A percentile compares a stretch with the other conserved stretches of the same genome.
Conservation (phyloP, 2,797 vertebrate species). For the Microchirus variegatus region DNA sequence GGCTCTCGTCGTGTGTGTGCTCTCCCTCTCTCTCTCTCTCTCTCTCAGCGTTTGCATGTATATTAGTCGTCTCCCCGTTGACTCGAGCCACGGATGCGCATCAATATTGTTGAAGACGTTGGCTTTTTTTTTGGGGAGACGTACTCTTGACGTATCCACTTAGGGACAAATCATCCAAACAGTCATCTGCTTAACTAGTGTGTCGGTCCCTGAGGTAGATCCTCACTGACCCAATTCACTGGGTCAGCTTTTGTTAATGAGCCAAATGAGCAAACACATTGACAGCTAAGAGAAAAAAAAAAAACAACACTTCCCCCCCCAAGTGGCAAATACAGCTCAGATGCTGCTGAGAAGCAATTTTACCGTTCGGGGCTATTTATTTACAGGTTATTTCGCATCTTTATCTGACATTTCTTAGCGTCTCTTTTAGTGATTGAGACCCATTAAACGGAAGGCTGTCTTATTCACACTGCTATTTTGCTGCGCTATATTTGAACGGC, state of each 20-base stretch:
- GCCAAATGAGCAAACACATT: conserved; percentile 53
- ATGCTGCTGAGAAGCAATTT: conserved; percentile 34
- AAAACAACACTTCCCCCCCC: too few species aligned
- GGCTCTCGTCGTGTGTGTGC: not conserved
- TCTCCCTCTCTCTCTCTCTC: not conserved
- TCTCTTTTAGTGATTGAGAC: conserved; percentile 43
- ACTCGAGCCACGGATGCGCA: conserved; percentile 50
- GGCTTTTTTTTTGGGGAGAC: conserved; percentile 46
- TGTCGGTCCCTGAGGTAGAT: conserved; percentile 62
- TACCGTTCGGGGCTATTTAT: conserved; percentile 34
- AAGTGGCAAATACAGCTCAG: conserved; percentile 33
- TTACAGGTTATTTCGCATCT: conserved; percentile 27
- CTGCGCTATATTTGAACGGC: conserved; percentile 34
- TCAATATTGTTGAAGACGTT: conserved; percentile 62
- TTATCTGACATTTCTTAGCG: conserved; percentile 16
- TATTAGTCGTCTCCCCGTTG: conserved; percentile 51
- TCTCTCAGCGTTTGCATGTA: conserved; percentile 53
- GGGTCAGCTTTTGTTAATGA: conserved; percentile 77
- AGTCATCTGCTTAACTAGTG: conserved; percentile 72
- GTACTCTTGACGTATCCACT: conserved; percentile 71
- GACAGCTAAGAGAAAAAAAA: conserved; percentile 42
- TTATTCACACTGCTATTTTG: conserved; percentile 40
- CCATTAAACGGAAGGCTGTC: conserved; percentile 30
- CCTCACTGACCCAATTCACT: conserved; percentile 61
- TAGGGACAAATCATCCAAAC: conserved; percentile 73